phyloP scores from a whole-genome alignment of 2,113 vertebrate species.

The Proterorhinus semilunaris region DNA sequence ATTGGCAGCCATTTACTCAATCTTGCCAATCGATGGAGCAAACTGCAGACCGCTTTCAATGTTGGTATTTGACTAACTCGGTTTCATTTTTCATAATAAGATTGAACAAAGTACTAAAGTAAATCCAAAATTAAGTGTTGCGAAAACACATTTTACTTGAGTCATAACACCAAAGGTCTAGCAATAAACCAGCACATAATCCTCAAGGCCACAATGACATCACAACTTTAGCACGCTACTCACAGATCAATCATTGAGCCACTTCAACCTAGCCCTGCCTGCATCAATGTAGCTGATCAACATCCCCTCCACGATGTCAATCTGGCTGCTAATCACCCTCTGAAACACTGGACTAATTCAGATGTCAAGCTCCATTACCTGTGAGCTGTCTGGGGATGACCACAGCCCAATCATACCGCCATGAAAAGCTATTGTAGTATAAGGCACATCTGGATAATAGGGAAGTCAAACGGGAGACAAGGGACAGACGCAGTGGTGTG shows the following conservation, averaged over 20 bases:
- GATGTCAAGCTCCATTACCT: slow-evolving; percentile 71
- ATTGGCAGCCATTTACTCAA: too few species aligned
- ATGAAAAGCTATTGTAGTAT: slow-evolving; percentile 56
- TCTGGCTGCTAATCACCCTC: slow-evolving; percentile 59
- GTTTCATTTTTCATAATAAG: too few species aligned
- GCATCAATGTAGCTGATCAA: slow-evolving; percentile 41
- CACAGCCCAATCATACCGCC: slow-evolving; percentile 43
- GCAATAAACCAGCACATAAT: slow-evolving; percentile 30
- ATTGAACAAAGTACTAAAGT: too few species aligned
- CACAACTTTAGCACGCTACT: slow-evolving; percentile 43
- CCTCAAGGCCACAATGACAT: slow-evolving; percentile 43
- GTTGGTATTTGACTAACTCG: too few species aligned
- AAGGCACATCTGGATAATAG: slow-evolving; percentile 61
- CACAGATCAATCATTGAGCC: slow-evolving; percentile 20
- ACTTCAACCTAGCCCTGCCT: slow-evolving; percentile 24
- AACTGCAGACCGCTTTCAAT: too few species aligned
- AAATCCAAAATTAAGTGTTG: too few species aligned
- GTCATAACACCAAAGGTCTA: background rate
- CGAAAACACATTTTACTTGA: too few species aligned
- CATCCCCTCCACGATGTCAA: slow-evolving; percentile 47
- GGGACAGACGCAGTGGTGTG: slow-evolving; percentile 1
- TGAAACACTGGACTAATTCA: slow-evolving; percentile 61
- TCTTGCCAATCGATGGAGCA: too few species aligned
- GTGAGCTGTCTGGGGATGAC: slow-evolving; percentile 62
- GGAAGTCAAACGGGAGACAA: slow-evolving; percentile 13